phyloP scores from a whole-genome alignment of 1,140 invertebrate species.

The Cydia strobilella region DNA sequence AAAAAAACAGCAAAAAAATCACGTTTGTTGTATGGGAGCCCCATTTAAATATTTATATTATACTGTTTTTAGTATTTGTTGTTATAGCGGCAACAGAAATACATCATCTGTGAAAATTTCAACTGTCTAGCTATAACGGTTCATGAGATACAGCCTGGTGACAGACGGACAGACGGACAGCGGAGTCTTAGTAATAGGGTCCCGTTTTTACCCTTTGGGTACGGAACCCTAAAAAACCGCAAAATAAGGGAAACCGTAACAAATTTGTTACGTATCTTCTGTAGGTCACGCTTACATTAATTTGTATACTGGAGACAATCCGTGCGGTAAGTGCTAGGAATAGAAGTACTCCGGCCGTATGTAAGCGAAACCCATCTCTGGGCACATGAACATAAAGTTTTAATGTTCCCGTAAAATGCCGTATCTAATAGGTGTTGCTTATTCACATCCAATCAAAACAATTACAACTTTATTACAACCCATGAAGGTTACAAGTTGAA shows the following conservation, averaged over 20 bases:
- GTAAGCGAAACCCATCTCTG: constrained; percentile 57
- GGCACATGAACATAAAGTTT: constrained; percentile 50
- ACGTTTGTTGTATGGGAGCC: too few relatives aligned
- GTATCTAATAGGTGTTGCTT: constrained; percentile 29
- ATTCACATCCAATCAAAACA: constrained; percentile 11
- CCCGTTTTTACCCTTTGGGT: too few relatives aligned
- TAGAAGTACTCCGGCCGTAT: constrained; percentile 38
- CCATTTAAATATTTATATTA: too few relatives aligned
- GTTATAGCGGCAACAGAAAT: too few relatives aligned
- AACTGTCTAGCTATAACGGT: too few relatives aligned
- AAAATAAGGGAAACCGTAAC: constrained; percentile 32
- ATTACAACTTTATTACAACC: constrained; percentile 22
- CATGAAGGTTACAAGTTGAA: constrained; percentile 29
- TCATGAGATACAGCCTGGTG: too few relatives aligned
- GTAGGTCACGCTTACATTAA: not conserved
- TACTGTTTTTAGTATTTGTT: too few relatives aligned
- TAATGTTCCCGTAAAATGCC: constrained; percentile 41
- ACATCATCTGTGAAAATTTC: too few relatives aligned
- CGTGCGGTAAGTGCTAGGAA: constrained; percentile 33
- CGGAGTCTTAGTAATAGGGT: too few relatives aligned
- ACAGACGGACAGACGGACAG: too few relatives aligned
- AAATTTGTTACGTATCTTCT: constrained; percentile 43
- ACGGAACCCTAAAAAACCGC: too few relatives aligned
- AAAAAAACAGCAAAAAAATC: too few relatives aligned
- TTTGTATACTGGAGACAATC: not conserved